Conservation (phyloP, 2,888 invertebrate genomes). For the Nymphalis urticae region DNA sequence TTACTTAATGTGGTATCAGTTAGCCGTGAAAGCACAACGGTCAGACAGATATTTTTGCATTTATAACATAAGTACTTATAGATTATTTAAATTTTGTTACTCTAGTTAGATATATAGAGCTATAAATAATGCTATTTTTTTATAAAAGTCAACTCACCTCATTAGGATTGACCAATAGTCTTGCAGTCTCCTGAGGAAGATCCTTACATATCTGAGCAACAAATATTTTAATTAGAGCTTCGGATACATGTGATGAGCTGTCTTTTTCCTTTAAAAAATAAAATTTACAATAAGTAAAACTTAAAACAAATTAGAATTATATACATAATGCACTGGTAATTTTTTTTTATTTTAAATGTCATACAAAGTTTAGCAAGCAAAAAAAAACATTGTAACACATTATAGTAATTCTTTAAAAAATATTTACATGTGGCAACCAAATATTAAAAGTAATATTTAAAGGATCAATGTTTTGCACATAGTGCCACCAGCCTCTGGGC, state of each 20-base stretch:
- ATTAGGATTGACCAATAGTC: constrained; percentile 85
- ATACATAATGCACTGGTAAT: background rate
- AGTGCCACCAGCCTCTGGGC: constrained; percentile 98
- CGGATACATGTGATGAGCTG: constrained; percentile 76
- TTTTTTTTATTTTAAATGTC: too few relatives aligned
- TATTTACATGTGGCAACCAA: constrained; percentile 87
- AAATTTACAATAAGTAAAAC: too few relatives aligned
- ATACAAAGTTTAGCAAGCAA: too few relatives aligned
- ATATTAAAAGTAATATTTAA: constrained; percentile 84
- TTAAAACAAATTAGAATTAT: background rate
- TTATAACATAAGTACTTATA: too few relatives aligned
- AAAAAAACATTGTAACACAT: too few relatives aligned
- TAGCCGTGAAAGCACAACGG: too few relatives aligned
- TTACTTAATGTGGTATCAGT: too few relatives aligned
- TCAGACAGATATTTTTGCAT: too few relatives aligned
- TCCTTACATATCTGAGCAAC: constrained; percentile 83
- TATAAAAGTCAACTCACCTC: constrained; percentile 67
- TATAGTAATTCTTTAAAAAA: background rate
- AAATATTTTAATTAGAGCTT: constrained; percentile 85
- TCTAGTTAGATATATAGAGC: too few relatives aligned
- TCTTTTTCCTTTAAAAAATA: constrained; percentile 72
- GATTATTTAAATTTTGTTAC: too few relatives aligned
- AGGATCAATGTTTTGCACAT: constrained; percentile 92
- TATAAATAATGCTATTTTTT: too few relatives aligned
- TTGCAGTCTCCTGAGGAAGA: constrained; percentile 71